Conservation (phyloP, 2,888 invertebrate species). For the Syrphus vitripennis region DNA sequence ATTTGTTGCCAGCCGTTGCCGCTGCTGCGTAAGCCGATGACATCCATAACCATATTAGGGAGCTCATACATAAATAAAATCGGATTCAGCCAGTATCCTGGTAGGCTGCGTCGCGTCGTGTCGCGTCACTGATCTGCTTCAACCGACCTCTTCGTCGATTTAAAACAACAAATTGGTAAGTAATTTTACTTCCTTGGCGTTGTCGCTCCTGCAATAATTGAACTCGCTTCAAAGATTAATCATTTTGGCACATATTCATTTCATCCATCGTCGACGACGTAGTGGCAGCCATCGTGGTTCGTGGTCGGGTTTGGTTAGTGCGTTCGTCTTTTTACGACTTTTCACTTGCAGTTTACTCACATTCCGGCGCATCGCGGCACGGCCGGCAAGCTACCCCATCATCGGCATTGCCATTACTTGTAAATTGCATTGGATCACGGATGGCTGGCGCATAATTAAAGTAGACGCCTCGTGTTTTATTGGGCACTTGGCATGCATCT, state of each 20-base stretch:
- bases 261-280: conserved; percentile 22
- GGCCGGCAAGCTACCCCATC: neutral
- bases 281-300: conserved; percentile 1
- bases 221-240: conserved; percentile 59
- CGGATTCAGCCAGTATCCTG: neutral
- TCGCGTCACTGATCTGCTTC: neutral
- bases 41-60: conserved; percentile 29
- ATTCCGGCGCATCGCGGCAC: too few relatives aligned
- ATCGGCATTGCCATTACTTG: neutral
- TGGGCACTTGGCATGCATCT: conserved; percentile 38
- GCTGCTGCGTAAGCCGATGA: neutral
- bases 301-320: neutral
- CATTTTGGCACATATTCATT: conserved; percentile 67
- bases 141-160: neutral
- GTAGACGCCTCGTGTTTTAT: conserved; percentile 56
- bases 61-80: conserved; percentile 16
- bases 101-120: too few relatives aligned
- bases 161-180: conserved; percentile 37
- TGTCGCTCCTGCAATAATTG: conserved; percentile 46
- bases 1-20: neutral
- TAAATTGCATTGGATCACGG: conserved; percentile 48
- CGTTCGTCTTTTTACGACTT: conserved; percentile 25
- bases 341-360: neutral
- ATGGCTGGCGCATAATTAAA: conserved; percentile 64
- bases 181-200: conserved; percentile 33